A percentile compares a stretch with the other conserved stretches of the same genome.
These are phyloP conservation scores for Bergia puertoricense DNA, from an alignment of 92 coral and sea anemone genomes.

Conservation along the genomic window DNA sequence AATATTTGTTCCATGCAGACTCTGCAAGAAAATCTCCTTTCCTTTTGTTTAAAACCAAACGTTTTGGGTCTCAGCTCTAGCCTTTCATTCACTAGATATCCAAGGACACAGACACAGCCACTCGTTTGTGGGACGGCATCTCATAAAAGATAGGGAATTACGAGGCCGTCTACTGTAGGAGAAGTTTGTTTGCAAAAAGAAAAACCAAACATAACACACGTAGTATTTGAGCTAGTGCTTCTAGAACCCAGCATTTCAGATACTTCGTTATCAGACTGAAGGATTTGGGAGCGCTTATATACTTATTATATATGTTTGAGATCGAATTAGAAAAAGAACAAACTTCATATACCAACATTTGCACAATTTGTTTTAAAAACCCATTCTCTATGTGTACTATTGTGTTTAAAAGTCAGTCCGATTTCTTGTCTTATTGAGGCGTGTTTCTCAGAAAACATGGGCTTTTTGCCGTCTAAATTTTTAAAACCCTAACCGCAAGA, in stretches of 20 bases:
- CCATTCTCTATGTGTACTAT: background rate
- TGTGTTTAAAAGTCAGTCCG: background rate
- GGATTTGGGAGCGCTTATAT: background rate
- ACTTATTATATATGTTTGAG: constrained; percentile 16
- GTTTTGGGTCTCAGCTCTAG: background rate
- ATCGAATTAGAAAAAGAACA: constrained; percentile 26
- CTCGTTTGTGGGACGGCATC: background rate
- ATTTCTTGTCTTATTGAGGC: background rate
- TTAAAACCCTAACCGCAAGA: constrained; percentile 17
- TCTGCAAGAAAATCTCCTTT: background rate
- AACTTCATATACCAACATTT: background rate
- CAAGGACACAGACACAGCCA: background rate
- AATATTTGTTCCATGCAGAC: constrained; percentile 35
- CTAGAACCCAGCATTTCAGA: background rate
- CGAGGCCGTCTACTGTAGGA: background rate
- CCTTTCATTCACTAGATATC: background rate
- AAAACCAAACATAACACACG: constrained; percentile 1
- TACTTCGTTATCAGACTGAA: background rate
- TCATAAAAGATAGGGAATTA: background rate
- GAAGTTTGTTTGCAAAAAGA: constrained; percentile 24
- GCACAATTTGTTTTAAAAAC: background rate
- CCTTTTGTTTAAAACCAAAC: background rate
- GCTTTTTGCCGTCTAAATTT: constrained; percentile 20
- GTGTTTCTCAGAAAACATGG: constrained; percentile 9
- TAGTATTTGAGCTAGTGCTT: constrained; percentile 1